These are phyloP conservation scores for Chiloscyllium plagiosum DNA, from an alignment of 2,113 vertebrate species.

Conservation along the genomic window DNA sequence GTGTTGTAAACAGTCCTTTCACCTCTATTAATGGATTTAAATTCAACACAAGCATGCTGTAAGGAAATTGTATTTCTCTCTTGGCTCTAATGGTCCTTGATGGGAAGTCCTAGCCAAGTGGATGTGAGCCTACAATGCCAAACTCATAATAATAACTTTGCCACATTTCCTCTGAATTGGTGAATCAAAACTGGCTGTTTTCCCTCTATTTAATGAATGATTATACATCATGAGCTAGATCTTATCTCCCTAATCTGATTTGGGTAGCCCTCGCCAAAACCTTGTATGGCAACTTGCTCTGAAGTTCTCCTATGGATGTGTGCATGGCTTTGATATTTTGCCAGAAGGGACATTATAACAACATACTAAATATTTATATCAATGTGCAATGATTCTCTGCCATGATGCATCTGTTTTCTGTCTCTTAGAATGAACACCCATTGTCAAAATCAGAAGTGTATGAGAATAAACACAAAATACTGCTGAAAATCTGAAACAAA, in stretches of 20 bases:
- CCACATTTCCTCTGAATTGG: background rate
- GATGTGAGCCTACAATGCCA: background rate
- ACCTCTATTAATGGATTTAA: background rate
- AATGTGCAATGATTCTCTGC: background rate
- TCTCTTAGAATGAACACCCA: background rate
- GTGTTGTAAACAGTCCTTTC: background rate
- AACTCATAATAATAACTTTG: background rate
- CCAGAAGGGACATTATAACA: background rate
- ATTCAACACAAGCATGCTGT: background rate
- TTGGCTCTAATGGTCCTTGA: background rate
- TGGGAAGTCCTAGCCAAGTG: background rate
- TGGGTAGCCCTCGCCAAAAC: background rate
- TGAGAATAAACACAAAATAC: no score
- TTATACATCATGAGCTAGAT: background rate
- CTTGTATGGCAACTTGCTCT: background rate
- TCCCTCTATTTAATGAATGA: background rate
- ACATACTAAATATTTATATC: background rate
- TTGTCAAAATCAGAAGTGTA: background rate
- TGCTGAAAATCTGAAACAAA: no score
- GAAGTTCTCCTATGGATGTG: background rate
- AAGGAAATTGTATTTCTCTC: background rate
- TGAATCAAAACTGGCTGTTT: background rate
- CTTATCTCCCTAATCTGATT: background rate
- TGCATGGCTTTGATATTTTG: background rate
- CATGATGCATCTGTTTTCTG: no score